These are phyloP conservation scores for Papilio polytes DNA, from an alignment of 1,140 invertebrate genomes.

Conservation along the genomic window DNA sequence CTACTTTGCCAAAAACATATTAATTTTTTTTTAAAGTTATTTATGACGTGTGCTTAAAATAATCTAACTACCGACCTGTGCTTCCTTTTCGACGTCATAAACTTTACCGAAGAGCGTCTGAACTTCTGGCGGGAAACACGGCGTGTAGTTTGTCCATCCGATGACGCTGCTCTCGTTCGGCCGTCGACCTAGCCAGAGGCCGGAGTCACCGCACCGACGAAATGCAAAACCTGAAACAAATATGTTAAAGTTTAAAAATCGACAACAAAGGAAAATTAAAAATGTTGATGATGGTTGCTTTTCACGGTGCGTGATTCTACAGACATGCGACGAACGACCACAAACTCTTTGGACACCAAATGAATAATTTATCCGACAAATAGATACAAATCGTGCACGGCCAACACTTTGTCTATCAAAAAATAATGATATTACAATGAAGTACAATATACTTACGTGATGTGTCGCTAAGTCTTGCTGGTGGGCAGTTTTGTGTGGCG, in stretches of 20 bases:
- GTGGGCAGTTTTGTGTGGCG: conserved; percentile 88
- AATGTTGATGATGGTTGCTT: neutral
- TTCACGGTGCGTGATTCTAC: neutral
- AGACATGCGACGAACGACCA: too few relatives aligned
- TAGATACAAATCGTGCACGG: too few relatives aligned
- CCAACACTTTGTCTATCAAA: too few relatives aligned
- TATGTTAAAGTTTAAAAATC: neutral
- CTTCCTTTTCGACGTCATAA: conserved; percentile 76
- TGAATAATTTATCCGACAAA: too few relatives aligned
- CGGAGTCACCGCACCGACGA: conserved; percentile 89
- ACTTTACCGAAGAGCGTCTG: conserved; percentile 87
- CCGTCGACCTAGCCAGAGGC: conserved; percentile 88
- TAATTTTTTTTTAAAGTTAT: too few relatives aligned
- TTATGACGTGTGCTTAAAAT: neutral
- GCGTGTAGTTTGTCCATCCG: conserved; percentile 95
- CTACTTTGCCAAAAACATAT: too few relatives aligned
- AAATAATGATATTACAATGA: neutral
- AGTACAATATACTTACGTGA: conserved; percentile 86
- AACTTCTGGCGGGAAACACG: conserved; percentile 91
- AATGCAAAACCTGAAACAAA: conserved; percentile 87
- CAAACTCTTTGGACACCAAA: too few relatives aligned
- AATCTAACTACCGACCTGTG: neutral
- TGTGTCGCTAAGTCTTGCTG: conserved; percentile 87
- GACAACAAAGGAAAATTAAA: neutral
- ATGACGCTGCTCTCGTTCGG: conserved; percentile 63